Evolutionary conservation across 2,888 invertebrate genomes (phyloP).

Genomic region (Hypomecis punctinalis): DNA sequence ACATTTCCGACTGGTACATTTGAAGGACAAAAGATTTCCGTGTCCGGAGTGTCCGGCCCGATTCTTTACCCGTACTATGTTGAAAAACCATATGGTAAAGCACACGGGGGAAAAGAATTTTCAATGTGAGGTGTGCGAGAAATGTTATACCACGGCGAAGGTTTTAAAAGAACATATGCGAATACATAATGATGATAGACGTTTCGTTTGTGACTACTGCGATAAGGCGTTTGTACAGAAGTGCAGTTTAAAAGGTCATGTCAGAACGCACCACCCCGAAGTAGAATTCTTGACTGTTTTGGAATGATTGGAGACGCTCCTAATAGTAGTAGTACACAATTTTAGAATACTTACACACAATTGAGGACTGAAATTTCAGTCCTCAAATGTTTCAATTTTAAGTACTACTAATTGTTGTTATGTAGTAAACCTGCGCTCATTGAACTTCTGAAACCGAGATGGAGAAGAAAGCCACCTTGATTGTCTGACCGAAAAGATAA

Average conservation of each 20-base stretch:
- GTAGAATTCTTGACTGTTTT: constrained; percentile 16
- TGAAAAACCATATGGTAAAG: constrained; percentile 70
- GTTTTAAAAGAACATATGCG: constrained; percentile 73
- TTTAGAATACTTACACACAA: too few species aligned
- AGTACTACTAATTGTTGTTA: too few species aligned
- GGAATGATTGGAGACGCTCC: background rate
- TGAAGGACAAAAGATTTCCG: constrained; percentile 61
- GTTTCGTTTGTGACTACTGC: constrained; percentile 76
- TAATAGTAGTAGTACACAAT: background rate
- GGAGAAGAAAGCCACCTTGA: too few species aligned
- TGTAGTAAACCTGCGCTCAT: too few species aligned
- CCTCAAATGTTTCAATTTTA: too few species aligned
- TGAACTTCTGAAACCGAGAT: background rate
- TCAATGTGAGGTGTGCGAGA: constrained; percentile 37
- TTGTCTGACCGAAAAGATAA: too few species aligned
- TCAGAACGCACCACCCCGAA: constrained; percentile 70
- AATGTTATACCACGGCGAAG: constrained; percentile 60
- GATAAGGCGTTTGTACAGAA: constrained; percentile 74
- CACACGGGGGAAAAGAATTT: constrained; percentile 66
- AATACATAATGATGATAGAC: constrained; percentile 73
- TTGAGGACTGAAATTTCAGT: too few species aligned
- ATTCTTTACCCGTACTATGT: constrained; percentile 62
- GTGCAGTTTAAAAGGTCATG: constrained; percentile 73
- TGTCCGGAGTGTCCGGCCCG: constrained; percentile 65
- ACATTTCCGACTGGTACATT: constrained; percentile 71